A percentile compares a stretch with the other conserved stretches of the same genome.
These are phyloP conservation scores for Notospermus geniculatus DNA, from an alignment of 1,140 invertebrate genomes.

Conservation along the genomic window DNA sequence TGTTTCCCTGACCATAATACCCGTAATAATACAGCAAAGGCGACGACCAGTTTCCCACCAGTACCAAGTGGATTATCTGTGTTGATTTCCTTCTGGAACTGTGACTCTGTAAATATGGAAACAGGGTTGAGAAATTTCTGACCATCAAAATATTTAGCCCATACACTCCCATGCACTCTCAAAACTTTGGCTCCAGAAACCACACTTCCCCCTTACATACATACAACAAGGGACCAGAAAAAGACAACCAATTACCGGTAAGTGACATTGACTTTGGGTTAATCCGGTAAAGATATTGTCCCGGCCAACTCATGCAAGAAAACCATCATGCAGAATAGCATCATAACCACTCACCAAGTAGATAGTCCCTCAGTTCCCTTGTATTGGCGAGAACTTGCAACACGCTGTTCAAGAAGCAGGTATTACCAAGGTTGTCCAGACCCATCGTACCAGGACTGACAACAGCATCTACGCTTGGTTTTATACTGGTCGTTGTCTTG, in stretches of 20 bases:
- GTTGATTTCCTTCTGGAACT: conserved; percentile 52
- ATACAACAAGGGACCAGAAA: too few relatives aligned
- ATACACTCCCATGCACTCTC: too few relatives aligned
- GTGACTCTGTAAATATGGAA: conserved; percentile 32
- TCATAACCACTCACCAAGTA: conserved; percentile 57
- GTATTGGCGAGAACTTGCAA: conserved; percentile 58
- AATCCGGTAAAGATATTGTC: too few relatives aligned
- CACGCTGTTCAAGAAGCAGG: conserved; percentile 58
- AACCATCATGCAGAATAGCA: too few relatives aligned
- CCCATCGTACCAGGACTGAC: conserved; percentile 44
- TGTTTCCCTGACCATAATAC: conserved; percentile 54
- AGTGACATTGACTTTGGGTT: not conserved
- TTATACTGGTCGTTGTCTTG: conserved; percentile 23
- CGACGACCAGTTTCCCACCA: conserved; percentile 54
- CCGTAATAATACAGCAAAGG: conserved; percentile 55
- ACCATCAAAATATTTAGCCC: too few relatives aligned
- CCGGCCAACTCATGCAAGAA: too few relatives aligned
- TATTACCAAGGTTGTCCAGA: conserved; percentile 55
- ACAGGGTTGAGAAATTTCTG: too few relatives aligned
- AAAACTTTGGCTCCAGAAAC: too few relatives aligned
- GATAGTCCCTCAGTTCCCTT: conserved; percentile 53
- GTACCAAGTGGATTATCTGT: conserved; percentile 52
- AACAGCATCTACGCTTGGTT: conserved; percentile 7
- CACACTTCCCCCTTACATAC: too few relatives aligned
- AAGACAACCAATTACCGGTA: too few relatives aligned